phyloP scores from a whole-genome alignment of 2,113 vertebrate species.

The Poeciliopsis turrubarensis region DNA sequence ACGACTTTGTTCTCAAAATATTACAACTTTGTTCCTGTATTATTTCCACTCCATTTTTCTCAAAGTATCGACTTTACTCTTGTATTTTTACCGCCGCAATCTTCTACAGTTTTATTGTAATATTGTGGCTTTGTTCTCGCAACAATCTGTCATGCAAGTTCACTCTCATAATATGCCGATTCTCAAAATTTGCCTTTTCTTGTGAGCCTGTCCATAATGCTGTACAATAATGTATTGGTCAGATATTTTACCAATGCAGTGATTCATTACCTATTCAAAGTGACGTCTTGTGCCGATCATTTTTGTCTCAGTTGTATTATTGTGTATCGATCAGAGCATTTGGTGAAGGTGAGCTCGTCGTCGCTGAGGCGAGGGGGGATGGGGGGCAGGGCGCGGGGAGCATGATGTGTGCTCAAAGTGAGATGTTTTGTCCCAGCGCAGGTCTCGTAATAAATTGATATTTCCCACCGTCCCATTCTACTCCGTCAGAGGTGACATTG shows the following conservation, averaged over 20 bases:
- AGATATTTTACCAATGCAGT: slow-evolving; percentile 44
- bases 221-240: slow-evolving; percentile 57
- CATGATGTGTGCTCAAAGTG: slow-evolving; percentile 37
- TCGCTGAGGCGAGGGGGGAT: not conserved
- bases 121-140: no score
- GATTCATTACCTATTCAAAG: slow-evolving; percentile 65
- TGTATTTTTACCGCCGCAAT: no score
- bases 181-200: no score
- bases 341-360: slow-evolving; percentile 37
- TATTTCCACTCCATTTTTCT: no score
- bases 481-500: slow-evolving; percentile 73
- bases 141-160: no score
- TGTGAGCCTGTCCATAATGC: no score
- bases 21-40: no score
- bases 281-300: slow-evolving; percentile 55
- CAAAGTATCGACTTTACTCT: no score
- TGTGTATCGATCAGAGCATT: slow-evolving; percentile 57
- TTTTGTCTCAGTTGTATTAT: slow-evolving; percentile 47
- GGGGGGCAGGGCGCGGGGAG: not conserved
- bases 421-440: slow-evolving; percentile 55
- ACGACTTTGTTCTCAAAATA: no score
- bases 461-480: slow-evolving; percentile 50
- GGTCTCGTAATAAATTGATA: slow-evolving; percentile 69
- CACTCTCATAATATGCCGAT: no score
- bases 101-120: no score